phyloP scores from a whole-genome alignment of 2,113 vertebrate genomes.

The mouse (Mus musculus) region DNA sequence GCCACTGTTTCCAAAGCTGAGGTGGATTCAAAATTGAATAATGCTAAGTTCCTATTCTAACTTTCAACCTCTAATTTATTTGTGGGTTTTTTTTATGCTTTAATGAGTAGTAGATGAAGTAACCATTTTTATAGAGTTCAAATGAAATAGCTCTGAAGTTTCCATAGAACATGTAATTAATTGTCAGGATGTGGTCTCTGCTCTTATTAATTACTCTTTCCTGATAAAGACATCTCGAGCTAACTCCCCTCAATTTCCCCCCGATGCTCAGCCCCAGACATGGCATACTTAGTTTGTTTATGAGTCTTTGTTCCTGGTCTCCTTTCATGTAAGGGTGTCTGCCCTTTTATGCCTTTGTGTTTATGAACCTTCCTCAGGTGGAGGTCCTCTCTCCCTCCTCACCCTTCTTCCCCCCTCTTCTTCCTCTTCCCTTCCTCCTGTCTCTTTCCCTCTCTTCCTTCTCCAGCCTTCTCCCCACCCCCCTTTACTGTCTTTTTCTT shows the following conservation, averaged over 20 bases:
- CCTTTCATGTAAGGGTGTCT: background rate
- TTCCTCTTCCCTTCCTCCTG: background rate
- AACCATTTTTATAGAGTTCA: constrained; percentile 70
- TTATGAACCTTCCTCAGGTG: constrained; percentile 29
- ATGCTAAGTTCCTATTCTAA: constrained; percentile 57
- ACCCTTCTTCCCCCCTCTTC: background rate
- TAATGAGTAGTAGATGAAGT: constrained; percentile 68
- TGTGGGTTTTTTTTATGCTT: constrained; percentile 63
- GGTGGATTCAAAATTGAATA: constrained; percentile 57
- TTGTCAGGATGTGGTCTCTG: constrained; percentile 73
- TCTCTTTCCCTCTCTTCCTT: background rate
- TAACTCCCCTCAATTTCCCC: constrained; percentile 40
- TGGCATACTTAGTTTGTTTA: background rate
- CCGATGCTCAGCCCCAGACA: background rate
- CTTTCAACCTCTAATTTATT: constrained; percentile 73
- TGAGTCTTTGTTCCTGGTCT: constrained; percentile 49
- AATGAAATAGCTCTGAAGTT: constrained; percentile 68
- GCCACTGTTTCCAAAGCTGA: constrained; percentile 4
- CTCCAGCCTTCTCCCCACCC: too few species aligned
- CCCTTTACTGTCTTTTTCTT: background rate
- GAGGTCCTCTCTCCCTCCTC: background rate
- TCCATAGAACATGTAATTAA: constrained; percentile 69
- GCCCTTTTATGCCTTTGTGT: background rate
- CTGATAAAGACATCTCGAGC: constrained; percentile 57
- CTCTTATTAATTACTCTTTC: constrained; percentile 69